Base-by-base conservation (phyloP, 2,113 vertebrate species). In the Toxotes chatareus region DNA sequence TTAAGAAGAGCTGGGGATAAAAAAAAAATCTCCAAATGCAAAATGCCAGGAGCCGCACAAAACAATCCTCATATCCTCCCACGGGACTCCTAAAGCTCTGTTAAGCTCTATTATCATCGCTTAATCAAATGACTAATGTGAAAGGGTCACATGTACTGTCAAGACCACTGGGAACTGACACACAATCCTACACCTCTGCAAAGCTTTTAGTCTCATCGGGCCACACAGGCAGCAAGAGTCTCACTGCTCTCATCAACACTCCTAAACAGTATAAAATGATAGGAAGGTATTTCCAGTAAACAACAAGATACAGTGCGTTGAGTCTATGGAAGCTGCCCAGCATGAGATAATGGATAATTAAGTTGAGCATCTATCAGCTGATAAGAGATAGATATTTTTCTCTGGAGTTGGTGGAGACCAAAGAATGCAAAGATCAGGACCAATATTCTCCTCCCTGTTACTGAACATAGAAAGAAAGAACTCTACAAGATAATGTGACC, bases 111-210 rank as follows among this genome's bases (percentile, higher is more conserved):
- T 51, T 27, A 67, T 72, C 34, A 73, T 34, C 47, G 68, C 21
- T 46, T 79, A 68, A 79, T 79, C 62, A 82, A 75, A 42, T 62
- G 76, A 67, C 65, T 66, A 44, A 68, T 68, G 65, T 56, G 47
- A 67, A 65, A 60, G 57, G 44, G 68, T 71, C 69, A 64, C 34
- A 10, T 72, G 61, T 23, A 4, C 63, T 46, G 70, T 76, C 9
- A 53, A 79, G 44, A 62, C 55, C 73, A 49, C 16, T 53, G 66
- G 64, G 62, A 82, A 19, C 14, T 68, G 76, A 88, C 73, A 81
- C 64, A 34, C 47, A 63, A 62, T 46, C 73, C 19, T 5, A 12
- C 53, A 70, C 34, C 53, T 14, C 51, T n/a, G 3, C 19, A 76
- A 47, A 71, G 66, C 71, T 73, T 60, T 86, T 31, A 53, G 51